Evolutionary conservation across 2,888 invertebrate genomes (phyloP).

Genomic region (Synergus gifuensis): DNA sequence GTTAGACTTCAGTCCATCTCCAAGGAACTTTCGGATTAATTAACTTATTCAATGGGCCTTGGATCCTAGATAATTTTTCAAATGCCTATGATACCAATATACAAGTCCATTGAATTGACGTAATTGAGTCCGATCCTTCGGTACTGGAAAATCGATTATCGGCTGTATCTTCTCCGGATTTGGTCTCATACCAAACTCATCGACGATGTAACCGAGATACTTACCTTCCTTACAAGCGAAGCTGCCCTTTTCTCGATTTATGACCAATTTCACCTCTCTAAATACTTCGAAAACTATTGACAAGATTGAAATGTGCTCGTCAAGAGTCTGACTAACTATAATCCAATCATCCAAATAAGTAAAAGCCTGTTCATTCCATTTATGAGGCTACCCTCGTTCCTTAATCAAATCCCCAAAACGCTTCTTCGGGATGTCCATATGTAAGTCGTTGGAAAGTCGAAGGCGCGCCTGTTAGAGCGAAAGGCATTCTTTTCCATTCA

Average conservation of each 20-base stretch:
- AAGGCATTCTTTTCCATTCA: conserved; percentile 45
- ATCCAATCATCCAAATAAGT: conserved; percentile 52
- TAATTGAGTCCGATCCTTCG: not conserved
- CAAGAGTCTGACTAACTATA: conserved; percentile 45
- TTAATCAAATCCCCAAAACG: conserved; percentile 30
- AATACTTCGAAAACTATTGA: conserved; percentile 44
- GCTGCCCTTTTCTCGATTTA: conserved; percentile 47
- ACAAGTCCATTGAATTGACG: conserved; percentile 49
- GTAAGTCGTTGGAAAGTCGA: not conserved
- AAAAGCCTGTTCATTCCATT: conserved; percentile 39
- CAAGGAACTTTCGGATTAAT: conserved; percentile 46
- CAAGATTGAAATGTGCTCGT: conserved; percentile 42
- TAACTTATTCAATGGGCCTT: conserved; percentile 31
- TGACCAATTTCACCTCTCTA: conserved; percentile 41
- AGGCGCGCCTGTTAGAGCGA: conserved; percentile 37
- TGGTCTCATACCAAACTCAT: not conserved
- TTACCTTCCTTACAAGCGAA: conserved; percentile 47
- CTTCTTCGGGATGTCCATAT: conserved; percentile 42
- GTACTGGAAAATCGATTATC: not conserved
- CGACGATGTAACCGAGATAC: conserved; percentile 43
- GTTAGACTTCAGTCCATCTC: conserved; percentile 50
- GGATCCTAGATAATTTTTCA: conserved; percentile 44
- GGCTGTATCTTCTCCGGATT: not conserved
- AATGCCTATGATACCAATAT: conserved; percentile 55
- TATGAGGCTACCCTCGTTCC: no score